Conservation (phyloP, 2,797 vertebrate species). For the Sebastiscus tertius region DNA sequence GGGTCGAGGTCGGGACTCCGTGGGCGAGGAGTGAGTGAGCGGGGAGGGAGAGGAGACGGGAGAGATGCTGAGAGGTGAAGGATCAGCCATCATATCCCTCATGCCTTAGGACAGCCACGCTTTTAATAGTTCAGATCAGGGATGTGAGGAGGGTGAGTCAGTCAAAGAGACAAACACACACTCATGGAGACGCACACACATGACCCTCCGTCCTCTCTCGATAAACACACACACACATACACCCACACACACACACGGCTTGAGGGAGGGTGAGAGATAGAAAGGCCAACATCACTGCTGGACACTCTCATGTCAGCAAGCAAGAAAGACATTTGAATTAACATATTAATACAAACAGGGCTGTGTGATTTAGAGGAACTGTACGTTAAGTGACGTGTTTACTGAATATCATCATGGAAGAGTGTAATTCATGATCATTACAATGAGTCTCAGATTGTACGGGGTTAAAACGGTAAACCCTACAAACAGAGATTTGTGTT, state of each 20-base stretch:
- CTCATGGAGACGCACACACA: conserved; percentile 33
- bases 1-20: conserved; percentile 33
- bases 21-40: conserved; percentile 10
- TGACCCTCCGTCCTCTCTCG: conserved; percentile 45
- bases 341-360: conserved; percentile 20
- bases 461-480: not conserved
- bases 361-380: not conserved
- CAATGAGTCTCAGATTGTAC: not conserved
- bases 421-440: not conserved
- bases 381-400: not conserved
- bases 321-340: conserved; percentile 21
- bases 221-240: not conserved
- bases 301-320: conserved; percentile 51
- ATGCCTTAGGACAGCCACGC: conserved; percentile 62
- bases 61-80: conserved; percentile 65
- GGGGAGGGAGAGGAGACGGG: not conserved
- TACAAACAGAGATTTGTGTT: not conserved
- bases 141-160: conserved; percentile 72
- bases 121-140: conserved; percentile 69
- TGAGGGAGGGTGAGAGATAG: conserved; percentile 55
- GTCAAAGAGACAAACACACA: conserved; percentile 56
- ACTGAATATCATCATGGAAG: not conserved
- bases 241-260: conserved; percentile 31
- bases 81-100: conserved; percentile 70
- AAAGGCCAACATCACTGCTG: conserved; percentile 55